Evolutionary conservation across 2,888 invertebrate species (phyloP).

Genomic region (Mamestra brassicae): DNA sequence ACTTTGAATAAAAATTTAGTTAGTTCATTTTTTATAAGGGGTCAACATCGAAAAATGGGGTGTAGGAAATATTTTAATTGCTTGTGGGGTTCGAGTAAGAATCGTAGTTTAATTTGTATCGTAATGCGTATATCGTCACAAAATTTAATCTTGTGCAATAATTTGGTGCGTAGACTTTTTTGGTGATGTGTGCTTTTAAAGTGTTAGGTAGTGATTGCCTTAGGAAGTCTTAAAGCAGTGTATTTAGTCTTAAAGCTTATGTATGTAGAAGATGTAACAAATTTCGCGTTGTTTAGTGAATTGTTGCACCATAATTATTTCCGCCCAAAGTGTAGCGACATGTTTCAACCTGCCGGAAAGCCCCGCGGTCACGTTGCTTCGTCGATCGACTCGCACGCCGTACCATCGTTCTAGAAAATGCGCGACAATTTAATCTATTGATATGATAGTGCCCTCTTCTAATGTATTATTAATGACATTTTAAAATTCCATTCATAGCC

Average conservation of each 20-base stretch:
- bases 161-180: conserved; percentile 29
- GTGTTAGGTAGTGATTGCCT: neutral
- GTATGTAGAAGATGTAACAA: neutral
- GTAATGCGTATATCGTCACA: conserved; percentile 12
- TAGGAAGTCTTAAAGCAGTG: neutral
- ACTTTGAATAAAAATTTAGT: neutral
- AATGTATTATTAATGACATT: conserved; percentile 49
- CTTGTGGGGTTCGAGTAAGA: conserved; percentile 1
- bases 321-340: conserved; percentile 45
- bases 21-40: neutral
- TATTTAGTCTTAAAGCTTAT: neutral
- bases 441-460: conserved; percentile 19
- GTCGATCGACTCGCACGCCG: conserved; percentile 15
- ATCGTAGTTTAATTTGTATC: conserved; percentile 1
- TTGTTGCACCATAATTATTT: conserved; percentile 36
- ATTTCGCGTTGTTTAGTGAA: conserved; percentile 3
- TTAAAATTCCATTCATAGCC: conserved; percentile 31
- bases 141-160: conserved; percentile 60
- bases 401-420: conserved; percentile 64
- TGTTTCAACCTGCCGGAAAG: conserved; percentile 67
- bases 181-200: neutral
- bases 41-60: neutral
- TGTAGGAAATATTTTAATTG: neutral
- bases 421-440: conserved; percentile 30
- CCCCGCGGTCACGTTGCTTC: conserved; percentile 59